phyloP scores from a whole-genome alignment of 1,140 invertebrate genomes.

The Dreissena rostriformis region DNA sequence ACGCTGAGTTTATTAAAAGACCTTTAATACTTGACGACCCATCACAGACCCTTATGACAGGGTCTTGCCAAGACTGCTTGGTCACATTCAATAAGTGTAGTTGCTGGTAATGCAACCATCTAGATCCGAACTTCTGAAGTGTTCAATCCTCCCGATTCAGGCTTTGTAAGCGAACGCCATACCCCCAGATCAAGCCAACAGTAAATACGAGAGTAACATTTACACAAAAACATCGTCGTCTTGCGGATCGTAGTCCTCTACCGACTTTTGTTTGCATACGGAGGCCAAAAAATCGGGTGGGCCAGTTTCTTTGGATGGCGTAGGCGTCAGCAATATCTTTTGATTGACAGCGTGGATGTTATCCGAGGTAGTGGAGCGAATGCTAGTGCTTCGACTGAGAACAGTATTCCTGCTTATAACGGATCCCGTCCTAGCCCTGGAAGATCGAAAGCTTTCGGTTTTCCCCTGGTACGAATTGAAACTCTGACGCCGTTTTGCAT shows the following conservation, averaged over 20 bases:
- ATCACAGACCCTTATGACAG: too few relatives aligned
- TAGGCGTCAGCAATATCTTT: not conserved
- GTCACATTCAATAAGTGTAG: too few relatives aligned
- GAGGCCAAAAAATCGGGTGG: not conserved
- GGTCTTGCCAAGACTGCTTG: too few relatives aligned
- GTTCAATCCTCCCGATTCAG: too few relatives aligned
- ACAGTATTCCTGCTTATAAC: slow-evolving; percentile 26
- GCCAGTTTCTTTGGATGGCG: not conserved
- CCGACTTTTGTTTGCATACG: too few relatives aligned
- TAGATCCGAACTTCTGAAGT: too few relatives aligned
- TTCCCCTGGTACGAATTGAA: not conserved
- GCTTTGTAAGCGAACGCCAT: too few relatives aligned
- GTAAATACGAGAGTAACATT: too few relatives aligned
- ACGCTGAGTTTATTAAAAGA: too few relatives aligned
- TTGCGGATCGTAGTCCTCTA: not conserved
- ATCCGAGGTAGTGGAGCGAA: slow-evolving; percentile 39
- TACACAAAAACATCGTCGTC: not conserved
- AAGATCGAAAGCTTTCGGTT: not conserved
- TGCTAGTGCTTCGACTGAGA: slow-evolving; percentile 32
- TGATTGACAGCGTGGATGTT: slow-evolving; percentile 5
- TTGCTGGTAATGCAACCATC: too few relatives aligned
- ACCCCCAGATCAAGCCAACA: too few relatives aligned
- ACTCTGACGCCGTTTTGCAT: not conserved
- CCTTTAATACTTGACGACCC: too few relatives aligned
- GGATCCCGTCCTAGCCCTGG: slow-evolving; percentile 15